Evolutionary conservation across 2,888 invertebrate genomes (phyloP).

Genomic region (Hyposoter didymator): DNA sequence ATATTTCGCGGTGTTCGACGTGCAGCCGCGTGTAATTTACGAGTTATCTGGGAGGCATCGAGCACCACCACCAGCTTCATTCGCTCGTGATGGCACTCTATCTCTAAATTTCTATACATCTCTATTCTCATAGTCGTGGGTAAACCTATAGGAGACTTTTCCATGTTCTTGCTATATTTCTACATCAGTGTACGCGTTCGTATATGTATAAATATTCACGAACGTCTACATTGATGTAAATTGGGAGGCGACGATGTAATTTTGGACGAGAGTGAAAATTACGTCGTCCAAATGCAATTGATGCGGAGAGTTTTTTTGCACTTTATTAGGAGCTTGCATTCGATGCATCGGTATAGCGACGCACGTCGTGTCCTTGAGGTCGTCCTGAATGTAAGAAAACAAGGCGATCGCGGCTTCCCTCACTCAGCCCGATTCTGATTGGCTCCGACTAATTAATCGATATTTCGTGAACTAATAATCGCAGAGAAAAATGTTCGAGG

Average conservation of each 20-base stretch:
- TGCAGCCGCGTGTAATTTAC: constrained; percentile 76
- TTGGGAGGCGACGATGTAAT: constrained; percentile 66
- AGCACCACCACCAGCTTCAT: constrained; percentile 56
- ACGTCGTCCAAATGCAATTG: constrained; percentile 75
- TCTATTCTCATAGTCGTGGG: constrained; percentile 25
- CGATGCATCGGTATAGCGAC: constrained; percentile 26
- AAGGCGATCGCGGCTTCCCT: neutral
- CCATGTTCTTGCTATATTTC: neutral
- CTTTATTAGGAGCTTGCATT: neutral
- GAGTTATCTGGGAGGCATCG: constrained; percentile 73
- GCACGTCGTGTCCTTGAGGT: neutral
- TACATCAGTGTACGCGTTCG: neutral
- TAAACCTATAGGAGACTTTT: constrained; percentile 1
- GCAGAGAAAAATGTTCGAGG: neutral
- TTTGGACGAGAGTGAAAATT: constrained; percentile 74
- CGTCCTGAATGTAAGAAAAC: neutral
- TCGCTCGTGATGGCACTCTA: constrained; percentile 46
- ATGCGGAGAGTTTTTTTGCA: constrained; percentile 63
- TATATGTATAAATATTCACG: neutral
- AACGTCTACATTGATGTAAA: neutral
- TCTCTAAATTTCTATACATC: constrained; percentile 37
- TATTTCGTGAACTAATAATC: neutral
- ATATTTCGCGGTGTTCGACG: constrained; percentile 73
- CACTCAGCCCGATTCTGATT: too few relatives aligned
- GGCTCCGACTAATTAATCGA: neutral